Conservation (phyloP, 2,888 invertebrate species). For the Hirtodrosophila alboralis region DNA sequence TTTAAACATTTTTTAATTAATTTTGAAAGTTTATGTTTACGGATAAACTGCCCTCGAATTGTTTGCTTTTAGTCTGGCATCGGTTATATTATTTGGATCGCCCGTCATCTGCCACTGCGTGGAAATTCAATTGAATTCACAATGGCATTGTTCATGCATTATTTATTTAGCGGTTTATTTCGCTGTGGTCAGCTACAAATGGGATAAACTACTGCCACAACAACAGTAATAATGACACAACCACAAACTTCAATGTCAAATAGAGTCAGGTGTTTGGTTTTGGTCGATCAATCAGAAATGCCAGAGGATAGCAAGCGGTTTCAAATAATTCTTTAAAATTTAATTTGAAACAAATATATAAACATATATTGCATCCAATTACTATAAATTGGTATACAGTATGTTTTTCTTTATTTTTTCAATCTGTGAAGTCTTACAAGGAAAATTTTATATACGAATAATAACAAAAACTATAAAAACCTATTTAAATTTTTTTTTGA, state of each 20-base stretch:
- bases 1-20: constrained; percentile 66
- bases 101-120: constrained; percentile 22
- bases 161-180: constrained; percentile 75
- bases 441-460: too few relatives aligned
- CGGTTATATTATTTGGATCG: constrained; percentile 19
- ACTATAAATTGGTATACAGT: too few relatives aligned
- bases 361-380: too few relatives aligned
- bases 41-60: constrained; percentile 12
- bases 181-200: constrained; percentile 57
- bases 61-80: constrained; percentile 18
- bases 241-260: constrained; percentile 60
- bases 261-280: constrained; percentile 8
- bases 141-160: constrained; percentile 57
- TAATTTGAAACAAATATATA: constrained; percentile 16
- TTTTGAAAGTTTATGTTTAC: constrained; percentile 49
- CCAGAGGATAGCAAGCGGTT: constrained; percentile 21
- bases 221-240: constrained; percentile 45
- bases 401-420: too few relatives aligned
- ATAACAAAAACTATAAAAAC: too few relatives aligned
- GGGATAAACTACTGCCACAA: constrained; percentile 27
- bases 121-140: constrained; percentile 49
- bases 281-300: constrained; percentile 53
- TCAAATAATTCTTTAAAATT: constrained; percentile 31
- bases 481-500: too few relatives aligned
- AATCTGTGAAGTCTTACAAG: too few relatives aligned